Conservation (phyloP, 2,888 invertebrate genomes). For the Orthosia cruda region DNA sequence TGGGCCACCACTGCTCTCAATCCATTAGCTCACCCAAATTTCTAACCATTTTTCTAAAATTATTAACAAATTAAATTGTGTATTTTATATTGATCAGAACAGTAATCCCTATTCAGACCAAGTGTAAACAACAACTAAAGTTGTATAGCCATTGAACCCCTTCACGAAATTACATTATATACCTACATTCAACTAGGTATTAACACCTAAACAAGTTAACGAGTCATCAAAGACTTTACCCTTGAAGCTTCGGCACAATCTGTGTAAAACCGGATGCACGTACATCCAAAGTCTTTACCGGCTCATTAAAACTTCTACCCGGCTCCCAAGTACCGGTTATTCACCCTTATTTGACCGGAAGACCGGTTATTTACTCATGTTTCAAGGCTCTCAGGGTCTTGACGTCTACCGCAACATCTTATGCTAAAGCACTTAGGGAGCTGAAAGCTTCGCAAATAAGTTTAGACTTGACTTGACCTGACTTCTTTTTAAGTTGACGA, state of each 20-base stretch:
- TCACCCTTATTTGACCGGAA: conserved; percentile 57
- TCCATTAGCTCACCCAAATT: too few species aligned
- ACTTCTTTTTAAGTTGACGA: conserved; percentile 13
- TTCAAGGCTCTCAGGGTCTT: conserved; percentile 23
- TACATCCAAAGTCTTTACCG: conserved; percentile 53
- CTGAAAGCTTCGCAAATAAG: conserved; percentile 22
- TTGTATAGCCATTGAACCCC: too few species aligned
- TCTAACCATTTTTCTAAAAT: too few species aligned
- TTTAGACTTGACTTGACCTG: conserved; percentile 4
- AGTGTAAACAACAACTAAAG: too few species aligned
- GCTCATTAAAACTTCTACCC: conserved; percentile 62
- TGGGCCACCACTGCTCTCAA: too few species aligned
- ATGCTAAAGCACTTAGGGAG: conserved; percentile 7
- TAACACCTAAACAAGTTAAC: conserved; percentile 26
- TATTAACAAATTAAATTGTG: too few species aligned
- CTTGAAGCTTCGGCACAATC: conserved; percentile 31
- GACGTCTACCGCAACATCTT: neutral
- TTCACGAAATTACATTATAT: neutral
- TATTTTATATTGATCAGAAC: too few species aligned
- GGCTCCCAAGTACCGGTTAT: conserved; percentile 39
- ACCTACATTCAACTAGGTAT: neutral
- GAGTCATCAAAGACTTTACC: conserved; percentile 23
- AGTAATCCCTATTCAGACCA: too few species aligned
- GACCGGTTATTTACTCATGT: conserved; percentile 48
- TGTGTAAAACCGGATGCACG: conserved; percentile 44